A percentile compares a stretch with the other conserved stretches of the same genome.
Conservation (phyloP, 2,888 invertebrate species). For the Theretra japonica region DNA sequence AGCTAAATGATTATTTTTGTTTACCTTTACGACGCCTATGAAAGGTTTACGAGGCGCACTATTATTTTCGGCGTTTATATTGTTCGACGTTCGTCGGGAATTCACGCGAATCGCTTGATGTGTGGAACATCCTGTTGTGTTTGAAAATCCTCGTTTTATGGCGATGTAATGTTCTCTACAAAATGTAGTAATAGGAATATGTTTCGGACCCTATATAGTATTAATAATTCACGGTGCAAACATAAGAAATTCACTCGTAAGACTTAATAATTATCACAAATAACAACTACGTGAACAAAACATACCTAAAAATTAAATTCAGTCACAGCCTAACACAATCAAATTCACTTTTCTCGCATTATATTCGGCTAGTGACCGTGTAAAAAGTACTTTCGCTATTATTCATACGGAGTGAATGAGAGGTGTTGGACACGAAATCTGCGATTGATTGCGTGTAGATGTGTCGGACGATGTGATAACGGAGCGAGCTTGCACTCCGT, state of each 20-base stretch:
- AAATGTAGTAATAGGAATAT: neutral
- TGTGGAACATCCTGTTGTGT: slow-evolving; percentile 14
- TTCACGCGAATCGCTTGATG: neutral
- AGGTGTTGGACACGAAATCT: neutral
- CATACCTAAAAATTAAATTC: neutral
- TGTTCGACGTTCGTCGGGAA: neutral
- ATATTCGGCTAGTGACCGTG: slow-evolving; percentile 10
- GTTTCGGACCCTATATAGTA: too few species aligned
- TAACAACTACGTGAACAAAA: neutral
- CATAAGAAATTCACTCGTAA: too few species aligned
- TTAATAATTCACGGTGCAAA: too few species aligned
- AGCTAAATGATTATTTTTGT: slow-evolving; percentile 39
- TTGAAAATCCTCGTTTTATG: neutral
- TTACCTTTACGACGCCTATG: slow-evolving; percentile 69
- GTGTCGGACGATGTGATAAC: neutral
- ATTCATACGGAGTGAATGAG: neutral
- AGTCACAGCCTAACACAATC: neutral
- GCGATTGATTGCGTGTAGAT: neutral
- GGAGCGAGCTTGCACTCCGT: neutral
- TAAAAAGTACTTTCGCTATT: slow-evolving; percentile 21
- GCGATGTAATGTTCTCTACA: neutral
- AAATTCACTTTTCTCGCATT: slow-evolving; percentile 14
- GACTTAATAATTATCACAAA: too few species aligned
- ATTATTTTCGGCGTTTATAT: slow-evolving; percentile 46
- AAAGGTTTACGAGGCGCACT: slow-evolving; percentile 62